Evolutionary conservation across 1,140 invertebrate species (phyloP).

Genomic region (Anagrus nilaparvatae): DNA sequence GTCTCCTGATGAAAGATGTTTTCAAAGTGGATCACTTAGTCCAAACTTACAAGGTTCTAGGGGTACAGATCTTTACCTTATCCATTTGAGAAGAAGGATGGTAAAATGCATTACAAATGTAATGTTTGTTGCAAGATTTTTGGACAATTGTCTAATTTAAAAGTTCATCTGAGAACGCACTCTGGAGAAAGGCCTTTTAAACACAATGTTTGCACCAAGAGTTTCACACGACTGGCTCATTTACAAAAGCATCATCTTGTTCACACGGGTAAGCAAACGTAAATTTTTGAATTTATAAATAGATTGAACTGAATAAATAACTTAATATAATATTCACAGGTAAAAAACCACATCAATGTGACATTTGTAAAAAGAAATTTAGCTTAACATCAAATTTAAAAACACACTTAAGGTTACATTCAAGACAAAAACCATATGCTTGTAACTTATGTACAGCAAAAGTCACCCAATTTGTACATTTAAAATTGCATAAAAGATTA

Average conservation of each 20-base stretch:
- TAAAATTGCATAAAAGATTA: constrained; percentile 90
- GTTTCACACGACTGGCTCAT: constrained; percentile 93
- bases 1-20: constrained; percentile 55
- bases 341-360: constrained; percentile 95
- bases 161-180: constrained; percentile 94
- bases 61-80: constrained; percentile 90
- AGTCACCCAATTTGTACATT: constrained; percentile 97
- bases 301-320: background rate
- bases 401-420: constrained; percentile 93
- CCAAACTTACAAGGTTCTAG: constrained; percentile 57
- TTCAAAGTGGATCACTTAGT: constrained; percentile 57
- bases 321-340: constrained; percentile 52
- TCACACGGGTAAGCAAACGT: constrained; percentile 64
- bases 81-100: constrained; percentile 93
- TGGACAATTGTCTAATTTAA: constrained; percentile 95
- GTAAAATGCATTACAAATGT: constrained; percentile 99
- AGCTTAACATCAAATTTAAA: constrained; percentile 97
- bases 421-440: constrained; percentile 90
- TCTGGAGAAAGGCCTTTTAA: constrained; percentile 96
- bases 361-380: constrained; percentile 95
- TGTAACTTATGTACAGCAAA: constrained; percentile 94
- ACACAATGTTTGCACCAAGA: constrained; percentile 91
- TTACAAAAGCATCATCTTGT: constrained; percentile 96
- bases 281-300: background rate
- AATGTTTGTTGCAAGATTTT: constrained; percentile 98